Evolutionary conservation across 2,113 vertebrate species (phyloP).

Genomic region (Atractosteus spatula): DNA sequence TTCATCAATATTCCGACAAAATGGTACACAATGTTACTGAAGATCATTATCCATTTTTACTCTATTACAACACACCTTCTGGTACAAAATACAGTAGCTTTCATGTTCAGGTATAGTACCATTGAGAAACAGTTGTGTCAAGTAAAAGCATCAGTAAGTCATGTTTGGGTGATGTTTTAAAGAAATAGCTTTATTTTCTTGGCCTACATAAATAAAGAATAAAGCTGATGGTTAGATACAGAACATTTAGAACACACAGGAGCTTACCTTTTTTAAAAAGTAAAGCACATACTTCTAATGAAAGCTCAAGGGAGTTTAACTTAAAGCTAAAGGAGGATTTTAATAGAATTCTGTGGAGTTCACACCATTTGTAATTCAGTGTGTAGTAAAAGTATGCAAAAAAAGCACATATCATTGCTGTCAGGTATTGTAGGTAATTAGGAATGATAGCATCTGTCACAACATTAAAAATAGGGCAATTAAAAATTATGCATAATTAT

Average conservation of each 20-base stretch:
- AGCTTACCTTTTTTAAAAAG: slow-evolving; percentile 21
- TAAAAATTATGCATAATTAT: slow-evolving; percentile 50
- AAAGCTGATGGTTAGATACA: slow-evolving; percentile 29
- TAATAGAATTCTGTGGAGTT: slow-evolving; percentile 42
- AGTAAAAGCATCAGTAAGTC: background rate
- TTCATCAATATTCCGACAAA: no score
- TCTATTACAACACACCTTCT: no score
- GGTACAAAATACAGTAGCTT: no score
- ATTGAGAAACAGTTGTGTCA: no score
- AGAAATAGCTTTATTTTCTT: no score
- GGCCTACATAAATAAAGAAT: background rate
- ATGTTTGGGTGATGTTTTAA: no score
- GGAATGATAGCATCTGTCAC: slow-evolving; percentile 53
- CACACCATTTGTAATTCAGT: slow-evolving; percentile 46
- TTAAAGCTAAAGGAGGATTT: slow-evolving; percentile 29
- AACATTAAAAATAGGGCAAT: slow-evolving; percentile 49
- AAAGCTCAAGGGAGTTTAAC: slow-evolving; percentile 39
- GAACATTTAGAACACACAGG: background rate
- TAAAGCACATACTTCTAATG: slow-evolving; percentile 36
- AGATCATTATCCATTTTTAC: no score
- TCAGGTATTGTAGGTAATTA: slow-evolving; percentile 50
- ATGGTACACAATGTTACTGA: no score
- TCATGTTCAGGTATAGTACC: no score
- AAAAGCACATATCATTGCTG: slow-evolving; percentile 39
- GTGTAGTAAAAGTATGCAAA: slow-evolving; percentile 27